These are phyloP conservation scores for Venustaconcha ellipsiformis DNA, from an alignment of 1,140 invertebrate species.

Conservation along the genomic window DNA sequence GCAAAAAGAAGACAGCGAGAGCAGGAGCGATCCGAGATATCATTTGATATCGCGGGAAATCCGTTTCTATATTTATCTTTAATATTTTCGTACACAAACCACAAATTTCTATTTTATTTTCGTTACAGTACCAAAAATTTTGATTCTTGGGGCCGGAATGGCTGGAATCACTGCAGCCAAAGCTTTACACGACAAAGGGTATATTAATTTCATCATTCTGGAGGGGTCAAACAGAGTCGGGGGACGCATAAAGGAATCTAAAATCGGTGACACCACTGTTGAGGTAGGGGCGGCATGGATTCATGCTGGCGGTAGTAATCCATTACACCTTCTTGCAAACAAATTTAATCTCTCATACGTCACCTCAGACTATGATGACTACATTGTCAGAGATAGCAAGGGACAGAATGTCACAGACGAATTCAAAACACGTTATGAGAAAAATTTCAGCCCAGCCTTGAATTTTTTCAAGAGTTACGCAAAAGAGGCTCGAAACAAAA, in stretches of 20 bases:
- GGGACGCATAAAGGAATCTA: conserved; percentile 6
- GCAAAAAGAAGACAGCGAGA: too few relatives aligned
- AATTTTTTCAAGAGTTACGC: too few relatives aligned
- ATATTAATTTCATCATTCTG: conserved; percentile 19
- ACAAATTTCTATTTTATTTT: neutral
- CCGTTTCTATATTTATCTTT: too few relatives aligned
- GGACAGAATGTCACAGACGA: too few relatives aligned
- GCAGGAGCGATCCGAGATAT: too few relatives aligned
- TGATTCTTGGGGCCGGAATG: conserved; percentile 31
- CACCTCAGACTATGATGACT: too few relatives aligned
- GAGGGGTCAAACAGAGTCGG: conserved; percentile 10
- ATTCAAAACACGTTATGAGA: too few relatives aligned
- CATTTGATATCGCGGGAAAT: too few relatives aligned
- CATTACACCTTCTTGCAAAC: conserved; percentile 12
- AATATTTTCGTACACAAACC: too few relatives aligned
- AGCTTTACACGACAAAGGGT: conserved; percentile 14
- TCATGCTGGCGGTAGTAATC: conserved; percentile 21
- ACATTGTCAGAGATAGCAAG: too few relatives aligned
- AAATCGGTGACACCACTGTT: conserved; percentile 9
- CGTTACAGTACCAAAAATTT: conserved; percentile 9
- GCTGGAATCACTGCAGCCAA: conserved; percentile 23
- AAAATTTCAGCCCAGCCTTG: too few relatives aligned
- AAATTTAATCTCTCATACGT: conserved; percentile 1
- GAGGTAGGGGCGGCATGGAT: conserved; percentile 28
- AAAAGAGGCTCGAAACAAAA: too few relatives aligned